Base-by-base conservation (phyloP, 2,797 vertebrate genomes). In the Phyllotis vaccarum region DNA sequence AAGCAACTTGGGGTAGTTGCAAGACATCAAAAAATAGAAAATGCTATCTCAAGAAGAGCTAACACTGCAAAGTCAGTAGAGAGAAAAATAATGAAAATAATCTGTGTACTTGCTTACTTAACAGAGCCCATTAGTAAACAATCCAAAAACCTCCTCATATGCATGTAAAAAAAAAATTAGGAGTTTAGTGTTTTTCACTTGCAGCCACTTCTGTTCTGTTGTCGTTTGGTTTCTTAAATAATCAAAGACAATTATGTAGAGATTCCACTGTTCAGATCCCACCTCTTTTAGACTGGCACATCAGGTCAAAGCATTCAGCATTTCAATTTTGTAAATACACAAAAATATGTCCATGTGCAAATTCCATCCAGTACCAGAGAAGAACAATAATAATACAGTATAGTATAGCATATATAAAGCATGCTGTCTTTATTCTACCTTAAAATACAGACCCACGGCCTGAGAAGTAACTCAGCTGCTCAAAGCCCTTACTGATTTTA, bases 81-180 rank as follows among this genome's bases (percentile, higher is more conserved):
- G 19, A 79, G 29, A n/a, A 43, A 81, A 91, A 91, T 82, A 87
- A 52, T 72, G 43, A 86, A 82, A 86, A 89, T 0, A 76, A 94
- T 31, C 16, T 21, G 19, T 2, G 6, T 92, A 9, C 6, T 17
- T 90, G 0, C 87, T 75, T 79, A 58, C 62, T 46, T 62, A 75
- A 89, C 3, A 52, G 74, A 95, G 66, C 9, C 24, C 56, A 68
- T 86, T 58, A 92, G 80, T 72, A 93, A 58, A 31, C 27, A 95
- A 93, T 78, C 43, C 19, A 90, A 31, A 27, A 90, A 60, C 43
- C 10, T 95, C 3, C 21, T 85, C 19, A 49, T 83, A 62, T 79
- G 34, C 86, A 76, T 10, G 8, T 60, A 78, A 34, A 13, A 88
- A 85, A 86, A 89, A 21, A 79, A 64, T 86, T 75, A 82, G 85